Percentiles rank a stretch among this genome's conserved stretches.
Evolutionary conservation across 2,888 invertebrate species (phyloP).

Genomic region (Cataglyphis altisquamis): DNA sequence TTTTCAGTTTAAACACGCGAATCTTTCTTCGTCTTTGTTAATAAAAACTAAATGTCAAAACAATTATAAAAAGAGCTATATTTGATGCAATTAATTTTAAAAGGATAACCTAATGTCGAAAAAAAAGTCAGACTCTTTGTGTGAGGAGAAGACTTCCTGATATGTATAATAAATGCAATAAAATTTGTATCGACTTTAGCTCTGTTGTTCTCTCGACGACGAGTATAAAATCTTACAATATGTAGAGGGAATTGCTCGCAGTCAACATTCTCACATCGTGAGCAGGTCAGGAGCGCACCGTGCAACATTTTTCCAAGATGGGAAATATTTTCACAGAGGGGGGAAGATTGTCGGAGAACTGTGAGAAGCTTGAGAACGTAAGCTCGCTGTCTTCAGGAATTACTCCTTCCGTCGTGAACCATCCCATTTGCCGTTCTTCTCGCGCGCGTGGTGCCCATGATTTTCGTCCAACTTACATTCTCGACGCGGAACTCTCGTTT

Average conservation of each 20-base stretch:
- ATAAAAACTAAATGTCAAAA: background rate
- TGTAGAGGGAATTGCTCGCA: constrained; percentile 46
- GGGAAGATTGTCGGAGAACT: constrained; percentile 53
- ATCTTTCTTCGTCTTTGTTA: background rate
- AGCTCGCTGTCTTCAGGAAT: constrained; percentile 64
- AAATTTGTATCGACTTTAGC: constrained; percentile 51
- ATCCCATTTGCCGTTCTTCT: constrained; percentile 58
- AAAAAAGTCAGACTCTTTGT: background rate
- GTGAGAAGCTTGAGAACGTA: constrained; percentile 63
- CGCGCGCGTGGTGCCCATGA: constrained; percentile 35
- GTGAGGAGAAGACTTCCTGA: background rate
- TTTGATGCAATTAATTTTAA: constrained; percentile 15
- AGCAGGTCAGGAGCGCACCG: constrained; percentile 48
- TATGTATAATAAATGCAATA: constrained; percentile 45
- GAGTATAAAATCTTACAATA: constrained; percentile 42
- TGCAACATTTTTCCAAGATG: constrained; percentile 57
- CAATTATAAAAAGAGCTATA: background rate
- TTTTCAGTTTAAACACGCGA: background rate
- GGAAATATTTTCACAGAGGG: constrained; percentile 57
- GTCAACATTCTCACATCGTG: constrained; percentile 56
- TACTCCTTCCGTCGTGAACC: constrained; percentile 61
- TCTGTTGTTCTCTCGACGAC: constrained; percentile 15
- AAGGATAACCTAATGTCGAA: background rate
- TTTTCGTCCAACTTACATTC: constrained; percentile 47
- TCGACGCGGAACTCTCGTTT: constrained; percentile 35